phyloP scores from a whole-genome alignment of 2,888 invertebrate species.

The Torymus auratus region DNA sequence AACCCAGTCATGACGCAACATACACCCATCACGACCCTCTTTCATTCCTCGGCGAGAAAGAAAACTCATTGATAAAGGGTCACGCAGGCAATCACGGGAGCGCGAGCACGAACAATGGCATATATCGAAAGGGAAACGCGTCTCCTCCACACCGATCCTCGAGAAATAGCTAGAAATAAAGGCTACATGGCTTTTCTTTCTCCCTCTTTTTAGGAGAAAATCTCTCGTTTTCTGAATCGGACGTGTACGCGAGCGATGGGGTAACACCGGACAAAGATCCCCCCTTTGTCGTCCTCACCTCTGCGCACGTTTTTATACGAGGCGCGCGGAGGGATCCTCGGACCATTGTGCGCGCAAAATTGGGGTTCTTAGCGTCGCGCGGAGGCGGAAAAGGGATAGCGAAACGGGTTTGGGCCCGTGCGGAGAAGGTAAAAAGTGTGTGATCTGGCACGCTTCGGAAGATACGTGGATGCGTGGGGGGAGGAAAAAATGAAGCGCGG shows the following conservation, averaged over 20 bases:
- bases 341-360: constrained; percentile 71
- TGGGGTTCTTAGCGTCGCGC: constrained; percentile 68
- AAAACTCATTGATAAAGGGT: constrained; percentile 53
- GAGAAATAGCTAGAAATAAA: constrained; percentile 56
- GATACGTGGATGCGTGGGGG: background rate
- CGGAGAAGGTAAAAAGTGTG: constrained; percentile 62
- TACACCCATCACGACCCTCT: constrained; percentile 10
- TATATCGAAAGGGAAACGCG: background rate
- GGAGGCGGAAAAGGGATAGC: constrained; percentile 70
- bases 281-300: constrained; percentile 66
- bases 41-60: constrained; percentile 11
- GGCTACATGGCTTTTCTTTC: constrained; percentile 30
- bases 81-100: constrained; percentile 61
- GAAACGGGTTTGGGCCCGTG: constrained; percentile 68
- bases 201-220: constrained; percentile 59
- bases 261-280: constrained; percentile 69
- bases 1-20: background rate
- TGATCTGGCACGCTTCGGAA: constrained; percentile 59
- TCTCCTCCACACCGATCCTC: background rate
- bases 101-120: constrained; percentile 58
- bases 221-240: constrained; percentile 62
- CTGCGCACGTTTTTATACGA: constrained; percentile 67
- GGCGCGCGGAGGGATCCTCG: constrained; percentile 60
- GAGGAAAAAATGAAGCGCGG: constrained; percentile 40
- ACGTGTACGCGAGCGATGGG: constrained; percentile 68